These are phyloP conservation scores for Phataginus tetradactyla DNA, from an alignment of 2,797 vertebrate species.

Conservation along the genomic window DNA sequence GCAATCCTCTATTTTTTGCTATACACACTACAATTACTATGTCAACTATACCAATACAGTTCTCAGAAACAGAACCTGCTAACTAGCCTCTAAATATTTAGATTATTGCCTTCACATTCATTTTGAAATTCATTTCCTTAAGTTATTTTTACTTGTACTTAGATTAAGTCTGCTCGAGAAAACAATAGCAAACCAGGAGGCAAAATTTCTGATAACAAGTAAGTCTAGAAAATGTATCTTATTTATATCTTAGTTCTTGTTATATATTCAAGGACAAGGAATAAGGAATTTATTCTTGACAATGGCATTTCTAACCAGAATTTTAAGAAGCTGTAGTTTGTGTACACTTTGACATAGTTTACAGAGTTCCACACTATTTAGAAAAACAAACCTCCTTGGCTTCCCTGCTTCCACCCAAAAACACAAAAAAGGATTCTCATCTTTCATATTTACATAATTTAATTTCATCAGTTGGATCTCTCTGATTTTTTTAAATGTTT, in stretches of 20 bases:
- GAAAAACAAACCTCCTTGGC: not conserved
- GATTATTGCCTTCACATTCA: constrained; percentile 56
- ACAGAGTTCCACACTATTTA: not conserved
- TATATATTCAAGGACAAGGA: constrained; percentile 6
- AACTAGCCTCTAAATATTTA: constrained; percentile 67
- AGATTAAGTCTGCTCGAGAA: constrained; percentile 51
- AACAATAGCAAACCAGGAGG: constrained; percentile 41
- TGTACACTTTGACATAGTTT: not conserved
- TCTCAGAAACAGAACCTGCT: constrained; percentile 24
- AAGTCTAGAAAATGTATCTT: constrained; percentile 23
- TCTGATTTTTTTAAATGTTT: not conserved
- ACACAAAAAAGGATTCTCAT: constrained; percentile 45
- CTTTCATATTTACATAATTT: constrained; percentile 29
- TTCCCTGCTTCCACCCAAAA: not conserved
- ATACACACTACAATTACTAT: constrained; percentile 52
- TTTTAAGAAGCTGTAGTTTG: constrained; percentile 18
- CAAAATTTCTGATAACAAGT: constrained; percentile 17
- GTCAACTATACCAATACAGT: constrained; percentile 48
- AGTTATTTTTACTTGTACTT: constrained; percentile 65
- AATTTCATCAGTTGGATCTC: not conserved
- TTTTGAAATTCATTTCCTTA: constrained; percentile 61
- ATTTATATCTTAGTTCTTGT: constrained; percentile 29
- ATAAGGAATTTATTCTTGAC: constrained; percentile 36
- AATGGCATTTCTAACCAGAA: constrained; percentile 8
- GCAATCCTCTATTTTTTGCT: constrained; percentile 35